phyloP scores from a whole-genome alignment of 1,140 invertebrate species.

The Micrasema longulum region DNA sequence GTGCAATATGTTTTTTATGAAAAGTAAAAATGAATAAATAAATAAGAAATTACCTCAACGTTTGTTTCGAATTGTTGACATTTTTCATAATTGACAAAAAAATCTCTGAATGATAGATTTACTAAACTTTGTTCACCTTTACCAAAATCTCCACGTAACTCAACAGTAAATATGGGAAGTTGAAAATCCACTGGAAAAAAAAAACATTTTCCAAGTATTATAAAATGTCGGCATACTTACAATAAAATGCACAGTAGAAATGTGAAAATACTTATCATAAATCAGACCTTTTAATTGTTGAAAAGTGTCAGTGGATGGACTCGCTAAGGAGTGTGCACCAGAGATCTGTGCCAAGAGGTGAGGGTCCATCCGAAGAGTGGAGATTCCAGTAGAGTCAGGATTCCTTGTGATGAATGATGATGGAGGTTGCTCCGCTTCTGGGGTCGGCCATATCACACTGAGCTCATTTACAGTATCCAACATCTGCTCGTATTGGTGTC shows the following conservation, averaged over 20 bases:
- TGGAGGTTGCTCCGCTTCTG: conserved; percentile 30
- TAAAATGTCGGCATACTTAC: neutral
- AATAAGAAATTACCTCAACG: conserved; percentile 73
- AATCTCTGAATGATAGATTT: conserved; percentile 85
- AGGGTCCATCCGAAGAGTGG: conserved; percentile 72
- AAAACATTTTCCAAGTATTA: neutral
- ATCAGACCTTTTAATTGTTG: conserved; percentile 51
- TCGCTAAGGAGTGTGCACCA: conserved; percentile 26
- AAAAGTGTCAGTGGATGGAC: conserved; percentile 34
- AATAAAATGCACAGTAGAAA: neutral
- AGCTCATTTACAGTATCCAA: conserved; percentile 77
- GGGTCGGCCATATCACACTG: conserved; percentile 30
- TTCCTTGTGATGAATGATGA: conserved; percentile 54
- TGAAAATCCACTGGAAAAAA: conserved; percentile 74
- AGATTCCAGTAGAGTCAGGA: conserved; percentile 59
- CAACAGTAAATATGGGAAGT: conserved; percentile 78
- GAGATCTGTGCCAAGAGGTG: conserved; percentile 69
- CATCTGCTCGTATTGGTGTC: conserved; percentile 90
- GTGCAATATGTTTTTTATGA: no score
- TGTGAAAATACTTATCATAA: no score
- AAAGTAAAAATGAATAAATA: no score
- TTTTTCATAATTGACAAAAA: conserved; percentile 80
- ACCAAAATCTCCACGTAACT: conserved; percentile 75
- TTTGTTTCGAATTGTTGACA: conserved; percentile 74
- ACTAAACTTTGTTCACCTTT: conserved; percentile 78